phyloP scores from a whole-genome alignment of 1,140 invertebrate genomes.

The Heliconius congener region DNA sequence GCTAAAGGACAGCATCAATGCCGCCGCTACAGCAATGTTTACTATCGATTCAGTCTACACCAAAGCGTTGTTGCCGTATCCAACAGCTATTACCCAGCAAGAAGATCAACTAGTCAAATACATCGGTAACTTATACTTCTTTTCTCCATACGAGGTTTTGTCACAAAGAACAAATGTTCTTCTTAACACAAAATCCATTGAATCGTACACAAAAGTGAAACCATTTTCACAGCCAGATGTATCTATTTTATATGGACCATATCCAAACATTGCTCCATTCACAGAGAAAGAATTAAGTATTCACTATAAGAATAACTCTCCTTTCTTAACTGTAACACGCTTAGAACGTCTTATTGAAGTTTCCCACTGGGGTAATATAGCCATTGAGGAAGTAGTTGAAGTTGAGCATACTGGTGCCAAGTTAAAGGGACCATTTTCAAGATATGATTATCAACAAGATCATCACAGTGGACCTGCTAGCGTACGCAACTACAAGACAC shows the following conservation, averaged over 20 bases:
- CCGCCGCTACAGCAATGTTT: constrained; percentile 83
- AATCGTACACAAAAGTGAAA: constrained; percentile 93
- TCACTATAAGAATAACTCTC: constrained; percentile 98
- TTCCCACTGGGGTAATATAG: constrained; percentile 99
- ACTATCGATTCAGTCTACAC: constrained; percentile 90
- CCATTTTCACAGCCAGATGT: constrained; percentile 90
- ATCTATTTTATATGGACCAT: constrained; percentile 93
- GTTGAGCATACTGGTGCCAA: constrained; percentile 95
- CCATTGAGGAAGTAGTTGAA: constrained; percentile 96
- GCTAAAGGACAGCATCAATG: constrained; percentile 83
- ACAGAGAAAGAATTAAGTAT: constrained; percentile 86
- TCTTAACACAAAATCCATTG: constrained; percentile 89
- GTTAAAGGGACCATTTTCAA: constrained; percentile 96
- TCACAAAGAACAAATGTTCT: constrained; percentile 92
- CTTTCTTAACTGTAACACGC: constrained; percentile 94
- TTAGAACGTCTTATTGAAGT: constrained; percentile 95
- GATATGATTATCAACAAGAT: constrained; percentile 97
- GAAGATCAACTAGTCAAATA: constrained; percentile 97
- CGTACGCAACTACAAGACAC: constrained; percentile 95
- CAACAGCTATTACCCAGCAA: constrained; percentile 92
- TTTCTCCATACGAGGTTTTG: constrained; percentile 89
- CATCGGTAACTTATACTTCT: constrained; percentile 91
- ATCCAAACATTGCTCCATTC: constrained; percentile 85
- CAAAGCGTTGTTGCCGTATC: constrained; percentile 90
- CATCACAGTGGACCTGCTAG: constrained; percentile 91